A percentile compares a stretch with the other conserved stretches of the same genome.
phyloP scores from a whole-genome alignment of 2,888 invertebrate genomes.

The Drosophila mettleri region DNA sequence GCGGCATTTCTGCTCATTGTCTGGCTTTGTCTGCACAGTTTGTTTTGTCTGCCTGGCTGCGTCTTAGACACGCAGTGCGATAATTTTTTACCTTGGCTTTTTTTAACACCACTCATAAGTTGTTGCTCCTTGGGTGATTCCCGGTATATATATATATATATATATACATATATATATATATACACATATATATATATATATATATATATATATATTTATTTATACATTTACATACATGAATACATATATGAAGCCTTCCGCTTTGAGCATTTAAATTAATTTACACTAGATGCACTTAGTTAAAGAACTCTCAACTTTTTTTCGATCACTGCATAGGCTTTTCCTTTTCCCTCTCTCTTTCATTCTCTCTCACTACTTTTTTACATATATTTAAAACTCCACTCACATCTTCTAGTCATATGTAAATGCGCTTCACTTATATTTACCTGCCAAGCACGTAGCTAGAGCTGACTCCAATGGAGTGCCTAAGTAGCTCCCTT shows the following conservation, averaged over 20 bases:
- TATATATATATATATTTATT: background rate
- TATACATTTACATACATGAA: background rate
- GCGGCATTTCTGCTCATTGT: constrained; percentile 37
- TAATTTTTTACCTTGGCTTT: constrained; percentile 48
- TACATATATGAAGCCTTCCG: background rate
- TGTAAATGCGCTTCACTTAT: constrained; percentile 3
- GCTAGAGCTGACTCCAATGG: background rate
- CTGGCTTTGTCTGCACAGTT: constrained; percentile 44
- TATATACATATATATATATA: background rate
- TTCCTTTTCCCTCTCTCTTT: background rate
- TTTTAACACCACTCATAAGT: constrained; percentile 37
- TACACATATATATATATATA: background rate
- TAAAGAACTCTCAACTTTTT: background rate
- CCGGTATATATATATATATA: background rate
- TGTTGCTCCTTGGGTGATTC: constrained; percentile 22
- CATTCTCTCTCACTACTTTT: background rate
- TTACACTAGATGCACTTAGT: background rate
- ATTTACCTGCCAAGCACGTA: constrained; percentile 1
- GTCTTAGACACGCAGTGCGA: constrained; percentile 55
- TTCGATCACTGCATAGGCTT: background rate
- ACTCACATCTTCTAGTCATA: constrained; percentile 21
- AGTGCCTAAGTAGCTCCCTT: background rate
- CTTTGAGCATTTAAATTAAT: constrained; percentile 17
- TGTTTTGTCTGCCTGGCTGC: constrained; percentile 47
- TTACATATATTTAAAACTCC: constrained; percentile 18